phyloP scores from a whole-genome alignment of 2,113 vertebrate species.

The Forbesichthys agassizii region DNA sequence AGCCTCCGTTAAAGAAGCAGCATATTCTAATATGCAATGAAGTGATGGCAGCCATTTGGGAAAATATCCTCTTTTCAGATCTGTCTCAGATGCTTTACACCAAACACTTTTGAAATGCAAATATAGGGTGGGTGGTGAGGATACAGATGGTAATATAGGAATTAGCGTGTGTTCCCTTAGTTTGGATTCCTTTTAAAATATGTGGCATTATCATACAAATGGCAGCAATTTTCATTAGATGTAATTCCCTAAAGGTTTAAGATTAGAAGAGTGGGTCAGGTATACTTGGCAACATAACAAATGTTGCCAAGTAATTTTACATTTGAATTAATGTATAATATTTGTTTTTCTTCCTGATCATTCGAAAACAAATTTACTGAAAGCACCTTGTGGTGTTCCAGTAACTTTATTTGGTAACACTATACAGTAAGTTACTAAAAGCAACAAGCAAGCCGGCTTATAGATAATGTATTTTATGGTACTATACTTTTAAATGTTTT shows the following conservation, averaged over 20 bases:
- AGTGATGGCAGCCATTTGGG: slow-evolving; percentile 15
- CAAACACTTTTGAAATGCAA: slow-evolving; percentile 16
- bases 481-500: slow-evolving; percentile 3
- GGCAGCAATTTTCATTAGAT: background rate
- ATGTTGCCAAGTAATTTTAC: too few species aligned
- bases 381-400: too few species aligned
- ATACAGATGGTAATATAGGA: slow-evolving; percentile 22
- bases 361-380: too few species aligned
- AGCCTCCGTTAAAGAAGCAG: slow-evolving; percentile 24
- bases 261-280: too few species aligned
- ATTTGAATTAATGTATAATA: too few species aligned
- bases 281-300: too few species aligned
- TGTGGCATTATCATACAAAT: slow-evolving; percentile 39
- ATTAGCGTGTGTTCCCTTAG: slow-evolving; percentile 6
- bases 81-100: slow-evolving; percentile 2
- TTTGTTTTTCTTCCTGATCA: too few species aligned
- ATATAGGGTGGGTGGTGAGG: slow-evolving; percentile 15
- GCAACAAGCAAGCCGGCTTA: background rate
- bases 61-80: slow-evolving; percentile 18
- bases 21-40: slow-evolving; percentile 14
- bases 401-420: background rate
- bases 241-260: too few species aligned
- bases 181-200: background rate
- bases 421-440: background rate
- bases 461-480: background rate